phyloP scores from a whole-genome alignment of 2,797 vertebrate genomes.

The Pseudochromis fuscus region DNA sequence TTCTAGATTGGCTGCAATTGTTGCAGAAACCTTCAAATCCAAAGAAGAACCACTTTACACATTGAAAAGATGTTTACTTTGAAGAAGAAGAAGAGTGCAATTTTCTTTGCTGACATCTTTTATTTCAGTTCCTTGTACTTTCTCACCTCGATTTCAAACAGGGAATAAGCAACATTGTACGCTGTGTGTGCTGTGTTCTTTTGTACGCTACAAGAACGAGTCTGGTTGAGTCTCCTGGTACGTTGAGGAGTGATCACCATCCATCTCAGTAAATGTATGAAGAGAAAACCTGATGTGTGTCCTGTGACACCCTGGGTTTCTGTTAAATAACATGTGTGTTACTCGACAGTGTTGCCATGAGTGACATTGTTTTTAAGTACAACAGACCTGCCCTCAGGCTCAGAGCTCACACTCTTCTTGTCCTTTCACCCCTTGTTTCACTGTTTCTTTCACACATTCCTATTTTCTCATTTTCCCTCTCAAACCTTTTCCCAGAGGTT shows the following conservation, averaged over 20 bases:
- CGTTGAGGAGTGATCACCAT: no score
- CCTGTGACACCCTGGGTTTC: neutral
- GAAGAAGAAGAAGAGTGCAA: neutral
- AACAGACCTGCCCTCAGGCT: constrained; percentile 14
- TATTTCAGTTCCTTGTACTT: neutral
- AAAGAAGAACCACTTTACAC: constrained; percentile 26
- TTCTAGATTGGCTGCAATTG: neutral
- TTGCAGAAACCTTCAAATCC: constrained; percentile 11
- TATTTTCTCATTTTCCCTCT: neutral
- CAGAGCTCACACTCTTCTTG: constrained; percentile 4
- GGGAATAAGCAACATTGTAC: constrained; percentile 1
- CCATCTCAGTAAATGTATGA: neutral
- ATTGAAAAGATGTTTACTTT: constrained; percentile 27
- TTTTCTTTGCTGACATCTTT: constrained; percentile 20
- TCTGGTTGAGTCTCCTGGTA: neutral
- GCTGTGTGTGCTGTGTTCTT: neutral
- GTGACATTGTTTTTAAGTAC: constrained; percentile 30
- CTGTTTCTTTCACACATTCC: neutral
- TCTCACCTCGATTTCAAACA: neutral
- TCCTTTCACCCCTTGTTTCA: neutral
- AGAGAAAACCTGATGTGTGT: neutral
- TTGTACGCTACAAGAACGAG: no score
- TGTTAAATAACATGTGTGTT: constrained; percentile 17
- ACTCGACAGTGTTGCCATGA: constrained; percentile 18
- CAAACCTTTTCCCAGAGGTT: neutral